Evolutionary conservation across 2,888 invertebrate species (phyloP).

Genomic region (Hypercompe scribonia): DNA sequence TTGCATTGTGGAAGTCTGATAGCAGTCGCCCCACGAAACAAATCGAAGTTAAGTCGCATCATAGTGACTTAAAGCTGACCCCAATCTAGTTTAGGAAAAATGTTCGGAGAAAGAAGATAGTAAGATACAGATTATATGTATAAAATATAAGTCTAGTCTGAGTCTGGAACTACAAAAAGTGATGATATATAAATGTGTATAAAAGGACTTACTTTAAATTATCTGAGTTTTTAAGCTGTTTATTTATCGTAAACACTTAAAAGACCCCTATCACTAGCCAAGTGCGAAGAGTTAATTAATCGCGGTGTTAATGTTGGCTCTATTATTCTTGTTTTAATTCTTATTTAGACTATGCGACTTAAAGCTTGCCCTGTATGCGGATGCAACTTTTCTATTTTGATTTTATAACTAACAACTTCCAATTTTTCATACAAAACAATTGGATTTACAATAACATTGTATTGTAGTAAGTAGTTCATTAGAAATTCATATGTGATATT

Average conservation of each 20-base stretch:
- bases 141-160: neutral
- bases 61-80: too few relatives aligned
- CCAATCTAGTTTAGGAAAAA: neutral
- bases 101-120: too few relatives aligned
- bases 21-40: too few relatives aligned
- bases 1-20: too few relatives aligned
- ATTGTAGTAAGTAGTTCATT: neutral
- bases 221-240: too few relatives aligned
- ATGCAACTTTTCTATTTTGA: neutral
- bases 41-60: too few relatives aligned
- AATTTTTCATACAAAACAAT: neutral
- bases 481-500: constrained; percentile 1
- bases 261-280: too few relatives aligned
- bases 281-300: too few relatives aligned
- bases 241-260: too few relatives aligned
- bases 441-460: neutral
- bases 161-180: neutral
- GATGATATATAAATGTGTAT: too few relatives aligned
- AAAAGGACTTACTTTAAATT: too few relatives aligned
- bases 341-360: neutral
- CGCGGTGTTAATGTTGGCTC: too few relatives aligned
- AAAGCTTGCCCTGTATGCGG: neutral
- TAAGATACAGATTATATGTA: neutral
- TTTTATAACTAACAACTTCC: neutral
- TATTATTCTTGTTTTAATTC: neutral